Evolutionary conservation across 2,113 vertebrate species (phyloP), one percentile per base, ranked within the genome.

Genomic region (Triplophysa siluroides): DNA sequence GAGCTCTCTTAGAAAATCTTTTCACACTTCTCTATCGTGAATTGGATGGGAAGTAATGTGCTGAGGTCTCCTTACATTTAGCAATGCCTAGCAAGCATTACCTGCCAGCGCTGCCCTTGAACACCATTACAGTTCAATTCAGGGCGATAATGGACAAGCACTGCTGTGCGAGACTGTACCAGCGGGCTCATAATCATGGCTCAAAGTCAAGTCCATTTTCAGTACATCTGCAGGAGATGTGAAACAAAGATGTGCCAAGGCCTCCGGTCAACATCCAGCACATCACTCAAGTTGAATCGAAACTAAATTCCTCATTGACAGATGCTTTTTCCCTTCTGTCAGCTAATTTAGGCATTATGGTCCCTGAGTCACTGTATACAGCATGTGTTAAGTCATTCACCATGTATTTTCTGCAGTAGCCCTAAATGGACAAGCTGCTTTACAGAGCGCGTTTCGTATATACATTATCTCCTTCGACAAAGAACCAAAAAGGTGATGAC

Each of bases 61-160:
- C n/a, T 58, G 54, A 58, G 71, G n/a, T 45, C 38, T 61, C 72
- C 38, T 26, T 38, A 76, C 23, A 76, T 76, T 76, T 50, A 45
- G 38, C 60, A n/a, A 41, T 62, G 43, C 43, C 23, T 26, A 50
- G 60, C 23, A 14, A 12, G 23, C 38, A 76, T 63, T 63, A 50
- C 24, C 60, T 76, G 56, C 10, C 10, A 63, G 11, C 0, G 24
- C 58, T 63, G 60, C 60, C 41, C 73, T 76, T 76, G 73, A 76
- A 76, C 60, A 76, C 23, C 73, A 76, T 76, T 76, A 63, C 23
- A 63, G 73, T 63, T 63, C 60, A 76, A 76, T 76, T 76, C 73
- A 76, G 29, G 23, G 73, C 6, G 1, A 76, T 76, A 76, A 76
- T 76, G 73, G 73, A 63, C 56, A 76, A 29, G 41, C 73, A 50